Evolutionary conservation across 2,888 invertebrate genomes (phyloP), one percentile per base, ranked within the genome.

Genomic region (Macrosoma leucophasiata): DNA sequence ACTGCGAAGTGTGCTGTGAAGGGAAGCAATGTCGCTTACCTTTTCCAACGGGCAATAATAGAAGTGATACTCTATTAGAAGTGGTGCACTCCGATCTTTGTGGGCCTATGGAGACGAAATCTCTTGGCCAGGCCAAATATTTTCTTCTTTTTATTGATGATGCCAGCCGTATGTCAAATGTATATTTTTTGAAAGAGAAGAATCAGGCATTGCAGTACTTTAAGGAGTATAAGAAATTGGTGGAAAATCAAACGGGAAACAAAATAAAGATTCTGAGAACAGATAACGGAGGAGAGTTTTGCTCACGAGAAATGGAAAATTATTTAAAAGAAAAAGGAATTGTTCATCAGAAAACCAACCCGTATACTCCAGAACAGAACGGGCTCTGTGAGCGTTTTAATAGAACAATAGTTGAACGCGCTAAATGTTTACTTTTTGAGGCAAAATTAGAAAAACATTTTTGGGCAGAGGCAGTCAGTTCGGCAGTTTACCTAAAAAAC

Each of bases 321-420:
- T 36, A 12, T 23, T 33, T 36, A 17, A 20, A 30, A 22, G 11
- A 31, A 20, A 3, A 6, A 30, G 64, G 57, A 3, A 65, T 64
- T 8, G 12, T 52, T 0, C 55, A 60, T 33, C 56, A 62, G n/a
- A 49, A 22, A 27, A 52, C 60, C 9, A 51, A 45, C 17, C 36
- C 50, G 2, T 54, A 55, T 23, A 54, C 54, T 4, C 57, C 60
- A 7, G 41, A 62, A 32, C 62, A 60, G 37, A 63, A 62, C 43
- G 55, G 57, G 3, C 20, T 49, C 2, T 12, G 30, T 21, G 43
- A 43, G 24, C 21, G 46, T 5, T 7, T 28, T 5, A 46, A 46
- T 23, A 18, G 39, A 14, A 41, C 43, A 2, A 11, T 45, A 6
- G 33, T 45, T 9, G 39, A 44, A 8, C n/a, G n/a, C n/a, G n/a